phyloP scores from a whole-genome alignment of 2,888 invertebrate species.

The Diadegma fenestrale region DNA sequence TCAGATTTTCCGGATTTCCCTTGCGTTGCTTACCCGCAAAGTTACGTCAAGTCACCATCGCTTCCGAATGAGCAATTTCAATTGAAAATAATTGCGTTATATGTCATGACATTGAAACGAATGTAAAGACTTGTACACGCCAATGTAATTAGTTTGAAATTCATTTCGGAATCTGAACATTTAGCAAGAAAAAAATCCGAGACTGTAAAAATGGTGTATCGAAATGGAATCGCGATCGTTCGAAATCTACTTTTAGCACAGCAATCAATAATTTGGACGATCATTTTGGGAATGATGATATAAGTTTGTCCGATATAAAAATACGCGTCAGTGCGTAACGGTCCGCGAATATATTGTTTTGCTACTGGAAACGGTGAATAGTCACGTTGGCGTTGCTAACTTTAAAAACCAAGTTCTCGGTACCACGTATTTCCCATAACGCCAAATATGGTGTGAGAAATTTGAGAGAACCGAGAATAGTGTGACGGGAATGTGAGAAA shows the following conservation, averaged over 20 bases:
- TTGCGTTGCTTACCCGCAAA: slow-evolving; percentile 4
- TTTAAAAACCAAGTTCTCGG: slow-evolving; percentile 61
- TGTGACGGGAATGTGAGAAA: slow-evolving; percentile 81
- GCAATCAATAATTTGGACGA: slow-evolving; percentile 49
- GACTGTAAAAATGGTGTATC: slow-evolving; percentile 5
- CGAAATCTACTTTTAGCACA: slow-evolving; percentile 58
- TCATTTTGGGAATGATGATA: slow-evolving; percentile 41
- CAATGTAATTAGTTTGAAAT: neutral
- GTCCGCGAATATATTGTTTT: neutral
- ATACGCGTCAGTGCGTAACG: neutral
- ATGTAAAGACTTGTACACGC: no score
- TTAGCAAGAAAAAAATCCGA: neutral
- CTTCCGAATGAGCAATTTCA: neutral
- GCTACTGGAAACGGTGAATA: slow-evolving; percentile 1
- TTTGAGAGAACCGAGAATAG: slow-evolving; percentile 84
- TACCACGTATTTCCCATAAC: slow-evolving; percentile 75
- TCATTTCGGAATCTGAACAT: slow-evolving; percentile 8
- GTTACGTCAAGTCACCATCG: neutral
- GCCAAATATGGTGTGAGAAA: slow-evolving; percentile 84
- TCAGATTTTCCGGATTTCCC: slow-evolving; percentile 55
- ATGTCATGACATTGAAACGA: neutral
- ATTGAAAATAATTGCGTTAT: neutral
- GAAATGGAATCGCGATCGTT: neutral
- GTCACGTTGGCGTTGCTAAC: slow-evolving; percentile 11
- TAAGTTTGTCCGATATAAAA: neutral